A percentile compares a stretch with the other conserved stretches of the same genome.
phyloP scores from a whole-genome alignment of 2,797 vertebrate species.

The Gephyroberyx darwinii region DNA sequence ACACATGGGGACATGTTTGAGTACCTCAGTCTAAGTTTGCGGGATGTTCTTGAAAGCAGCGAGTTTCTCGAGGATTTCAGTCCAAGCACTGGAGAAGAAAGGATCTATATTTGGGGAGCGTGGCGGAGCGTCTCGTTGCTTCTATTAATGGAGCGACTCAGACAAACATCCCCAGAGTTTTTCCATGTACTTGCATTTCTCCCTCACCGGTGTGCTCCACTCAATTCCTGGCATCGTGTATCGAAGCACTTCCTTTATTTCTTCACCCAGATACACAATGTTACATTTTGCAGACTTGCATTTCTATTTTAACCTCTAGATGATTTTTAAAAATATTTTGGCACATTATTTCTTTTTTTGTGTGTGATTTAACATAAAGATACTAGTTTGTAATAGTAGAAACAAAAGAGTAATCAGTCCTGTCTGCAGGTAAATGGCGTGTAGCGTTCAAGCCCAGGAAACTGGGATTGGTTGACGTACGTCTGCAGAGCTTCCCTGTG shows the following conservation, averaged over 20 bases:
- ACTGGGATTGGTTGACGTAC: constrained; percentile 7
- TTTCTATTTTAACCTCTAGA: constrained; percentile 11
- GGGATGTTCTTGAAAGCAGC: constrained; percentile 21
- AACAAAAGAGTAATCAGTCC: constrained; percentile 31
- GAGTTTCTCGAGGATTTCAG: constrained; percentile 39
- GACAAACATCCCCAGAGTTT: constrained; percentile 46
- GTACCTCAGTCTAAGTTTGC: constrained; percentile 26
- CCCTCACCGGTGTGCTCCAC: constrained; percentile 20
- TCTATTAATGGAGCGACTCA: constrained; percentile 66
- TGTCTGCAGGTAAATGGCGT: constrained; percentile 38
- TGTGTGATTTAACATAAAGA: constrained; percentile 31
- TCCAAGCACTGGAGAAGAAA: constrained; percentile 21
- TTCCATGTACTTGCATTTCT: constrained; percentile 54
- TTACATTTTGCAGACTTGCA: constrained; percentile 10
- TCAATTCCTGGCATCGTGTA: constrained; percentile 13
- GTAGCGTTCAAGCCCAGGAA: neutral
- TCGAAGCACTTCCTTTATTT: constrained; percentile 23
- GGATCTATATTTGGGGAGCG: constrained; percentile 58
- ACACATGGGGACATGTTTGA: constrained; percentile 3
- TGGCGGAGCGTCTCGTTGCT: constrained; percentile 39
- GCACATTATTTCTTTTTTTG: constrained; percentile 28
- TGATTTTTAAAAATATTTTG: constrained; percentile 28
- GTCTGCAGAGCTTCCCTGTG: constrained; percentile 9
- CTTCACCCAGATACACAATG: constrained; percentile 12
- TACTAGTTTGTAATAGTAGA: constrained; percentile 30